Percentiles rank a stretch among this genome's conserved stretches.
Evolutionary conservation across 1,140 invertebrate species (phyloP).

Genomic region (Tachypleus tridentatus): DNA sequence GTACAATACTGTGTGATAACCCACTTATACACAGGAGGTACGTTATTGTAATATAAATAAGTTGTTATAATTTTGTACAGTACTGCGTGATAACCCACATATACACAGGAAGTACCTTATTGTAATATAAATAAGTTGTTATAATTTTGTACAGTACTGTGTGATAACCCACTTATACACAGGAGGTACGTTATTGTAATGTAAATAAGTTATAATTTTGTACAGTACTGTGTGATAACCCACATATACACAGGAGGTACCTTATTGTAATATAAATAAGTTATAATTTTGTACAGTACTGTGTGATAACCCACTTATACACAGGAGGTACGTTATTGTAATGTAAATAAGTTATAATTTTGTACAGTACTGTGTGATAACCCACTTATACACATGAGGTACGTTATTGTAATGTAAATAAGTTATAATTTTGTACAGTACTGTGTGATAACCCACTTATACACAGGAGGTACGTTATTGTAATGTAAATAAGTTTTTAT

Average conservation of each 20-base stretch:
- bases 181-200: constrained; percentile 46
- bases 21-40: constrained; percentile 55
- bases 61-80: too few relatives aligned
- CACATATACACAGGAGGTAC: constrained; percentile 54
- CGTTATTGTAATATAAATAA: constrained; percentile 2
- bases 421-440: too few relatives aligned
- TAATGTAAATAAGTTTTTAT: too few relatives aligned
- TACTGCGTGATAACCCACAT: constrained; percentile 13
- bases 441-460: constrained; percentile 30
- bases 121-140: too few relatives aligned
- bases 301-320: constrained; percentile 36
- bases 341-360: too few relatives aligned
- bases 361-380: too few relatives aligned
- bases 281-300: too few relatives aligned
- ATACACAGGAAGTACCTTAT: constrained; percentile 54
- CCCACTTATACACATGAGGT: constrained; percentile 61
- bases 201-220: too few relatives aligned
- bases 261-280: background rate
- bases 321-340: constrained; percentile 48
- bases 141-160: too few relatives aligned
- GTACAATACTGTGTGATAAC: too few relatives aligned
- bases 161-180: constrained; percentile 36
- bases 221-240: too few relatives aligned
- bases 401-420: constrained; percentile 14
- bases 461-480: constrained; percentile 51